Evolutionary conservation across 2,797 vertebrate genomes (phyloP).

Genomic region (Cyclopterus lumpus): DNA sequence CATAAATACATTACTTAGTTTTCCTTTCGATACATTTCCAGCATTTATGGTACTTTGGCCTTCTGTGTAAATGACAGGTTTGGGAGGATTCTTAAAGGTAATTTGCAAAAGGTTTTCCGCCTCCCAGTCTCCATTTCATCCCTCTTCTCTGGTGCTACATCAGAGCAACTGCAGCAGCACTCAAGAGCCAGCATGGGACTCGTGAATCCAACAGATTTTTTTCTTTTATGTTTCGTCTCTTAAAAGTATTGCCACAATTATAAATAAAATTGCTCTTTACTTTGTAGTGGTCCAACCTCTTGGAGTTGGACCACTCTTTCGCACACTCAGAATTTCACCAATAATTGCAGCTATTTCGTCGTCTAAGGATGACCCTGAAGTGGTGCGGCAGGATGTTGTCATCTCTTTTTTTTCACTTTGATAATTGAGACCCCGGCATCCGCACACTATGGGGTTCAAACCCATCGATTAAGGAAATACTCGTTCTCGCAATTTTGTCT

Average conservation of each 20-base stretch:
- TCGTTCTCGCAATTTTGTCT: constrained; percentile 16
- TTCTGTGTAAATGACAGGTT: neutral
- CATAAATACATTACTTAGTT: neutral
- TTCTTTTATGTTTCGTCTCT: neutral
- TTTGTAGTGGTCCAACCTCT: constrained; percentile 23
- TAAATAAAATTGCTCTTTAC: constrained; percentile 33
- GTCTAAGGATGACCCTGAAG: constrained; percentile 37
- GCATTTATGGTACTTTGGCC: neutral
- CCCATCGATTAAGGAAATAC: constrained; percentile 18
- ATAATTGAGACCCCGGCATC: constrained; percentile 33
- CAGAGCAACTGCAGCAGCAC: neutral
- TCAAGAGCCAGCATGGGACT: neutral
- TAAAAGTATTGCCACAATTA: constrained; percentile 26
- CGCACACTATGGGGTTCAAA: constrained; percentile 28
- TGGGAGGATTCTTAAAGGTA: neutral
- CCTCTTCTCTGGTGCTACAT: neutral
- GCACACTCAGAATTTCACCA: constrained; percentile 13
- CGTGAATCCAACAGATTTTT: neutral
- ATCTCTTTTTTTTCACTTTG: constrained; percentile 29
- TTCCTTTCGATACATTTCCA: neutral
- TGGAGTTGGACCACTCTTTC: constrained; percentile 28
- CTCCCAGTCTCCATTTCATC: neutral
- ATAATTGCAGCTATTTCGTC: constrained; percentile 63
- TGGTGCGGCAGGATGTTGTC: constrained; percentile 4
- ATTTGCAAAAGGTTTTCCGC: constrained; percentile 1